Evolutionary conservation across 2,888 invertebrate species (phyloP), one percentile per base, ranked within the genome.

Genomic region (Nomada ferruginata): DNA sequence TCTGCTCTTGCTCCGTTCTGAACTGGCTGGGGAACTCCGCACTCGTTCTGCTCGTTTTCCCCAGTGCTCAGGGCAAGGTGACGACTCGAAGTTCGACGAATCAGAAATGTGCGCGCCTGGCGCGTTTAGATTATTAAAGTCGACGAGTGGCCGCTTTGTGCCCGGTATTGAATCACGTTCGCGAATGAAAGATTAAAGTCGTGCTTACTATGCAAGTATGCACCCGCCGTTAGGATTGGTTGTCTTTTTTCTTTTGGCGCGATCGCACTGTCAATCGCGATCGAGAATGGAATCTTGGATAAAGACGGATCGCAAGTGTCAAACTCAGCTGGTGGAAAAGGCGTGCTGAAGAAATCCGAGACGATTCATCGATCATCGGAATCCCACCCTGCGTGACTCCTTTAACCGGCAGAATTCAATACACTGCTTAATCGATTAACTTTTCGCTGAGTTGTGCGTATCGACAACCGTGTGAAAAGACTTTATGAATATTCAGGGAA

Each of bases 131-230:
- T 86, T 79, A 80, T 86, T 74, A 79, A 61, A 57, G 47, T 53
- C 73, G 66, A 11, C 72, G 57, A 76, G 36, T 44, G 66, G 29
- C 57, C 61, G 66, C 76, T 65, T 78, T n/a, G 52, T 50, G 66
- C 52, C 36, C 20, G n/a, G 55, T 72, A 53, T 80, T 60, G 78
- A 72, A 79, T 84, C 84, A 76, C 77, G 79, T 84, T 69, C 70
- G 57, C 29, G 73, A 59, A 52, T 57, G 64, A 76, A 65, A 79
- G 86, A 86, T 86, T 86, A 79, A 79, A 80, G 70, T 79, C 53
- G 65, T 55, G 63, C 63, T 23, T 26, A 29, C 18, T 36, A 7
- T 36, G 36, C 7, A 36, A 36, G 36, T 36, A 36, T 36, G 36
- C 7, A 36, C 5, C 7, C 36, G 36, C 7, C 36, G 60, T 52